A percentile compares a stretch with the other conserved stretches of the same genome.
Evolutionary conservation across 2,113 vertebrate genomes (phyloP).

Genomic region (Etia nguti): DNA sequence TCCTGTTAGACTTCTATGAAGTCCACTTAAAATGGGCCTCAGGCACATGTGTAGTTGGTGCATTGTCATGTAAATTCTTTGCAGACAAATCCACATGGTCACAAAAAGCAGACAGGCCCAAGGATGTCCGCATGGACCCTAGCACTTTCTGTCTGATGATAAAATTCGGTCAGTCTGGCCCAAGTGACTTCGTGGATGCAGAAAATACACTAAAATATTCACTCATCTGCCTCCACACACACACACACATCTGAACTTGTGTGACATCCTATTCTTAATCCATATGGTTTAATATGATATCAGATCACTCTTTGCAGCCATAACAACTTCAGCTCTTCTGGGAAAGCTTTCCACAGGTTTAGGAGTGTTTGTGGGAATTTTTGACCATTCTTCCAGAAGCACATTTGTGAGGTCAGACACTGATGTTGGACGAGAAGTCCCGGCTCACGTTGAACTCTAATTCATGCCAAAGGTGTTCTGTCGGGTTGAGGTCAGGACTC

Average conservation of each 20-base stretch:
- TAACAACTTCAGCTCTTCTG: not conserved
- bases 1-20: not conserved
- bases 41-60: not conserved
- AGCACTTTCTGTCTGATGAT: not conserved
- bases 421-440: not conserved
- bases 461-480: not conserved
- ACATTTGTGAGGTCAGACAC: not conserved
- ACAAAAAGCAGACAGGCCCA: not conserved
- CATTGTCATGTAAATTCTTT: not conserved
- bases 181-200: not conserved
- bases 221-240: not conserved
- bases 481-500: not conserved
- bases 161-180: not conserved
- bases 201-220: not conserved
- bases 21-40: not conserved
- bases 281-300: not conserved
- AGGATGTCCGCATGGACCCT: not conserved
- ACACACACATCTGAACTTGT: not conserved
- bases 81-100: not conserved
- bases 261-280: not conserved
- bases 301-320: not conserved
- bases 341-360: not conserved
- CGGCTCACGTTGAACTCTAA: not conserved
- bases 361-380: not conserved
- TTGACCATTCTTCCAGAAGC: not conserved